Conservation (phyloP, 2,113 vertebrate genomes). For the Saguinus imperator region DNA sequence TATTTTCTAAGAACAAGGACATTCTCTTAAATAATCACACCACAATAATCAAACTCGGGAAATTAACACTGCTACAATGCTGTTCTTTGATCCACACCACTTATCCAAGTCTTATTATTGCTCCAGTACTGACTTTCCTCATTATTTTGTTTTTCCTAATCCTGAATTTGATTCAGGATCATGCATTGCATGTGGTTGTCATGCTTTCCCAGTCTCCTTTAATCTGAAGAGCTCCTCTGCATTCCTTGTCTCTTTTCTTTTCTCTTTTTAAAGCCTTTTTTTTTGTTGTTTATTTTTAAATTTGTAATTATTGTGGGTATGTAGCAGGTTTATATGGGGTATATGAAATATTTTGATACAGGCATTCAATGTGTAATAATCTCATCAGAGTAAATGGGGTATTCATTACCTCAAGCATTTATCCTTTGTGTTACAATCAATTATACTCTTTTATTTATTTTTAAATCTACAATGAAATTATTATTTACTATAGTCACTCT, state of each 20-base stretch:
- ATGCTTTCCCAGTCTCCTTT: not conserved
- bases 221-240: not conserved
- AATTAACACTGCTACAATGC: not conserved
- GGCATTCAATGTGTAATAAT: too few relatives aligned
- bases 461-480: too few relatives aligned
- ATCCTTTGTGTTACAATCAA: too few relatives aligned
- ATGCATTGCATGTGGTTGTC: not conserved
- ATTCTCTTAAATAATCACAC: conserved; percentile 24
- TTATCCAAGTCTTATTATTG: not conserved
- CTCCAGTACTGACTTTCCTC: not conserved
- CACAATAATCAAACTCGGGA: conserved; percentile 8
- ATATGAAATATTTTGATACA: too few relatives aligned
- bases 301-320: too few relatives aligned
- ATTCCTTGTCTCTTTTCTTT: not conserved
- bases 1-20: not conserved
- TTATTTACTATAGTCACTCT: too few relatives aligned
- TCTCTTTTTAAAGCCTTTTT: too few relatives aligned
- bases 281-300: too few relatives aligned
- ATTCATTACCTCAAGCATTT: too few relatives aligned
- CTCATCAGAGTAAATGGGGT: too few relatives aligned
- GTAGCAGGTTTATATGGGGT: too few relatives aligned
- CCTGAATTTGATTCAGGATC: not conserved
- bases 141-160: not conserved
- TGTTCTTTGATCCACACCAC: not conserved
- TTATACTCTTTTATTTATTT: too few relatives aligned